A percentile compares a stretch with the other conserved stretches of the same genome.
These are phyloP conservation scores for Chloroclysta siterata DNA, from an alignment of 2,888 invertebrate species.

Conservation along the genomic window DNA sequence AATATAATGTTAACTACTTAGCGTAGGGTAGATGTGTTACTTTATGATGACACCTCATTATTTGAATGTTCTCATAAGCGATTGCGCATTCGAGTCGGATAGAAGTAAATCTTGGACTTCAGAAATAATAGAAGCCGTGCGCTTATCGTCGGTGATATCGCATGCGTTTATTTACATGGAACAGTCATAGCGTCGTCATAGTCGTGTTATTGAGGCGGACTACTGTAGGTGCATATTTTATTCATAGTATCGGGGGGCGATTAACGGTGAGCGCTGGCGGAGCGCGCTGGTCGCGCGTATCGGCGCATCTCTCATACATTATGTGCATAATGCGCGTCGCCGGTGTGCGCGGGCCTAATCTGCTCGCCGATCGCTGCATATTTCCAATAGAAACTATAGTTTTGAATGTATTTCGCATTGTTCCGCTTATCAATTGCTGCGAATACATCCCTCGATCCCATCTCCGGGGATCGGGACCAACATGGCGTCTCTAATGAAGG, in stretches of 20 bases:
- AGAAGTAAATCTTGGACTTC: slow-evolving; percentile 3
- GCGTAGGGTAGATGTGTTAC: slow-evolving; percentile 17
- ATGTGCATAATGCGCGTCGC: slow-evolving; percentile 43
- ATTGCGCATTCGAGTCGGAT: slow-evolving; percentile 7
- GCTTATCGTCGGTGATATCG: slow-evolving; percentile 23
- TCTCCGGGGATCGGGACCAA: slow-evolving; percentile 6
- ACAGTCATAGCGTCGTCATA: slow-evolving; percentile 27
- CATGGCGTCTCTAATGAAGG: slow-evolving; percentile 20
- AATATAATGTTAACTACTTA: background rate
- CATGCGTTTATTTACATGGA: slow-evolving; percentile 28
- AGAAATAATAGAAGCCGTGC: slow-evolving; percentile 11
- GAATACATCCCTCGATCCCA: slow-evolving; percentile 11
- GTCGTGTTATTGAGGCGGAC: slow-evolving; percentile 25
- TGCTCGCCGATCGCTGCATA: slow-evolving; percentile 33
- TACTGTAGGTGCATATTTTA: slow-evolving; percentile 27
- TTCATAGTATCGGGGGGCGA: slow-evolving; percentile 27
- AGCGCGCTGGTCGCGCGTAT: slow-evolving; percentile 33
- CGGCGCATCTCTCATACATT: slow-evolving; percentile 46
- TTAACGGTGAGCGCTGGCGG: slow-evolving; percentile 33
- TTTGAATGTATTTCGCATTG: slow-evolving; percentile 37
- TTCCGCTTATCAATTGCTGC: slow-evolving; percentile 28
- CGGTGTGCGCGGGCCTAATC: slow-evolving; percentile 40
- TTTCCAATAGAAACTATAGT: slow-evolving; percentile 34
- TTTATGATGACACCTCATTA: slow-evolving; percentile 12
- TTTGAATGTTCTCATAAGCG: slow-evolving; percentile 6